Evolutionary conservation across 1,140 invertebrate species (phyloP), one percentile per base, ranked within the genome.

Genomic region (Diploscapter pachys): DNA sequence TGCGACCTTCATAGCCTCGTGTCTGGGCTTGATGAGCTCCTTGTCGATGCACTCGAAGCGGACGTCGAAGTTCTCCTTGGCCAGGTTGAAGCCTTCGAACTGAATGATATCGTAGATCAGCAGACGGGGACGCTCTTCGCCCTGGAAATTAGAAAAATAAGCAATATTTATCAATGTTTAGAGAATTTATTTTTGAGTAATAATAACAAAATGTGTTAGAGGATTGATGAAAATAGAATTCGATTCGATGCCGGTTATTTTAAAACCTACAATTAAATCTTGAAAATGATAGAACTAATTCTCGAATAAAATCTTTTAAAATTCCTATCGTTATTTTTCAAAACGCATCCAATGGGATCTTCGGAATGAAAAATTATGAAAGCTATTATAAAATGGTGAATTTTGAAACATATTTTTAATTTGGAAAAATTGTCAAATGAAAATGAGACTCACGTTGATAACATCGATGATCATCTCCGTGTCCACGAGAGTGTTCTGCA

Each of bases 401-500:
- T 31, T 31, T 54, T 6, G 4, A 59, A 13, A 67, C 48, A 3
- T 11, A 53, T 72, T 63, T 63, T 8, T 3, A 13, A 9, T 2
- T 8, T 9, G 13, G 6, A 31, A 31, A 50, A 65, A 65, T 65
- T 65, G 51, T 6, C 8, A 50, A 13, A 64, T 31, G 87, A 2
- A 90, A 31, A 31, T 31, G 31, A 31, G 31, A 31, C 31, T 31
- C 31, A 31, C 31, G 31, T 31, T 31, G 31, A 31, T 90, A 86
- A 91, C 92, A 85, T 95, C 93, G 76, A 97, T 92, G 8, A 98
- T 94, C 94, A 96, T 94, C 90, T 96, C 94, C 90, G 92, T 81
- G 89, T 99, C 97, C 11, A 99, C 82, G 8, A 99, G 87, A 1
- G 96, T 98, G 82, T 95, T 67, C 55, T 52, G 65, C 3, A 82